Conservation (phyloP, 2,113 vertebrate genomes). For the Mus spicilegus region DNA sequence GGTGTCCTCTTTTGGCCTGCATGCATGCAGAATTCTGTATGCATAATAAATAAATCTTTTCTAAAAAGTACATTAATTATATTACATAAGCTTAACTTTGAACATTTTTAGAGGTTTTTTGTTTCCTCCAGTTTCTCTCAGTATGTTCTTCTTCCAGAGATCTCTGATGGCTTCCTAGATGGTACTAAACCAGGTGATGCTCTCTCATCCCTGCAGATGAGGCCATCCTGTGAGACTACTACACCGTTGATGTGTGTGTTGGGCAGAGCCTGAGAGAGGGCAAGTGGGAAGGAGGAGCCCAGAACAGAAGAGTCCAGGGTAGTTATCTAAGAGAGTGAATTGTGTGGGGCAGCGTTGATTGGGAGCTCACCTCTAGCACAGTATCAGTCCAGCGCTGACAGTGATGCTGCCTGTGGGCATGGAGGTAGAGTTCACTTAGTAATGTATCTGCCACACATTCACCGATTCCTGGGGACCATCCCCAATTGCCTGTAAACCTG, state of each 20-base stretch:
- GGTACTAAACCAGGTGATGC: not conserved
- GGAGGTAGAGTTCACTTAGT: not conserved
- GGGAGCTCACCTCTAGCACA: not conserved
- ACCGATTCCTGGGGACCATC: not conserved
- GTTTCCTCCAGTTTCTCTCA: not conserved
- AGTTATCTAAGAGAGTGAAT: not conserved
- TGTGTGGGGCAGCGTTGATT: not conserved
- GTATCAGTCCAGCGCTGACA: not conserved
- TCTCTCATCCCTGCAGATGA: not conserved
- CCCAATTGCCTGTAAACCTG: too few relatives aligned
- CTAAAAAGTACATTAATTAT: not conserved
- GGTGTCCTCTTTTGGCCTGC: too few relatives aligned
- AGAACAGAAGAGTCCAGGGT: not conserved
- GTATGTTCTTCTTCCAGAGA: not conserved
- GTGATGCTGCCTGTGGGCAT: not conserved
- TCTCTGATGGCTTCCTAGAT: not conserved
- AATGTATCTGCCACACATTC: not conserved
- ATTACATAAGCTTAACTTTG: not conserved
- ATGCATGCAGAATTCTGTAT: too few relatives aligned
- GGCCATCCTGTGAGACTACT: not conserved
- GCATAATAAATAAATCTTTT: too few relatives aligned
- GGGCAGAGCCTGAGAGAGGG: too few relatives aligned
- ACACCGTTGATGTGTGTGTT: not conserved
- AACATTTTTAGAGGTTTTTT: not conserved
- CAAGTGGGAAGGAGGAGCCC: not conserved